Base-by-base conservation (phyloP, 2,113 vertebrate genomes). In the Tragelaphus imberbis region DNA sequence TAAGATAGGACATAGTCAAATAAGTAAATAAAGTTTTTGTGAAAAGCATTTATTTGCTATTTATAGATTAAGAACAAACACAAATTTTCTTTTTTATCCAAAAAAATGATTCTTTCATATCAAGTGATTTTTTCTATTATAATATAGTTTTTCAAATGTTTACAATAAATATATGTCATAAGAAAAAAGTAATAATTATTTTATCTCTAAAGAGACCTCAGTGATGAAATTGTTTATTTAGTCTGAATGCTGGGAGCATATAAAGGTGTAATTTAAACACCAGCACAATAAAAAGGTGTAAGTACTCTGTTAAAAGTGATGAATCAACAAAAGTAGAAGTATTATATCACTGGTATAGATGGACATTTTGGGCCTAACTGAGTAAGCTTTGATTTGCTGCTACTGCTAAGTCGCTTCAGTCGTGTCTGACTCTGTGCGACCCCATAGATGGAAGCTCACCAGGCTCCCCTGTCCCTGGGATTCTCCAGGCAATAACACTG, bases 181-280 rank as follows among this genome's bases (percentile, higher is more conserved):
- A 59, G 28, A 63, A 84, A 33, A 75, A 84, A 59, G 17, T 75
- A 19, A 10, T 53, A 28, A 80, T 27, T 79, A 28, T 85, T 85
- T 90, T 87, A 82, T 77, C 90, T 95, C 47, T 92, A 79, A 87
- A 90, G 71, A 33, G 5, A 47, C 2, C 4, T 88, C 79, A 14
- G 36, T 84, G 65, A 58, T 27, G 14, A 89, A 63, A 89, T 3
- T 30, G 23, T 94, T 91, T 8, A 87, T 86, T n/a, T 63, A 61
- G 33, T 17, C 27, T 93, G 36, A 90, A 16, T 82, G 12, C 80
- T 87, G 6, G 21, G 30, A 82, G 15, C 36, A 79, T 88, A 82
- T 63, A 61, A 82, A 92, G 81, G 87, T 40, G 17, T 56, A 87
- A 58, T 96, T 55, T 82, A 82, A 28, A 92, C 6, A 68, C 4